These are phyloP conservation scores for Darevskia nairensis DNA, from an alignment of 2,797 vertebrate genomes.

Conservation along the genomic window DNA sequence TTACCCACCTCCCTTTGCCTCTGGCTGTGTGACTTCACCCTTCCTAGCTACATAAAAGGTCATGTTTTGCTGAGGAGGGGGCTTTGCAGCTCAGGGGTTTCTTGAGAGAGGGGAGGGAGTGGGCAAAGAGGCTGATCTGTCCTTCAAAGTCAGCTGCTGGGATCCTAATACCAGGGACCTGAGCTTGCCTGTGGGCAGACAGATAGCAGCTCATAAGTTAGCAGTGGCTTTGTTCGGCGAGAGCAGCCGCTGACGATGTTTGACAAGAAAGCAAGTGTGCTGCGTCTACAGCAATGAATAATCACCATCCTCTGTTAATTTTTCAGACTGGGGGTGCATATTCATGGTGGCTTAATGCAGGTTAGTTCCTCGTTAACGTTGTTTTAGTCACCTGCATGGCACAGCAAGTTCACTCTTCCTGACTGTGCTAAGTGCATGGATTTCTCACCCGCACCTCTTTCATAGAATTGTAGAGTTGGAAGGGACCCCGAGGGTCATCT, in stretches of 20 bases:
- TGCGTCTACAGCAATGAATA: not conserved
- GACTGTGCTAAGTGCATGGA: not conserved
- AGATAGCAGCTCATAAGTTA: not conserved
- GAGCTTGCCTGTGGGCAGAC: not conserved
- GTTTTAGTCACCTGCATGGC: not conserved
- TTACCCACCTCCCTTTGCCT: not conserved
- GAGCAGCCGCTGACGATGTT: not conserved
- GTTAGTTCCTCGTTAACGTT: not conserved
- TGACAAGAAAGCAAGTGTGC: not conserved
- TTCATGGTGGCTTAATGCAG: not conserved
- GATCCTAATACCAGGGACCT: not conserved
- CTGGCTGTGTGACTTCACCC: not conserved
- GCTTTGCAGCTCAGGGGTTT: not conserved
- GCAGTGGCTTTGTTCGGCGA: not conserved
- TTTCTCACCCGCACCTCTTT: not conserved
- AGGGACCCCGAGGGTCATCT: too few species aligned
- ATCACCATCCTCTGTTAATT: not conserved
- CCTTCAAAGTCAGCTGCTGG: not conserved
- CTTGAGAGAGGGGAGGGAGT: not conserved
- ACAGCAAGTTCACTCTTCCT: not conserved
- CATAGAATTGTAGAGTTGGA: not conserved
- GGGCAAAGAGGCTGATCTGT: not conserved
- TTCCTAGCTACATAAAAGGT: not conserved
- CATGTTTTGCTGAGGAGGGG: not conserved
- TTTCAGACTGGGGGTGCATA: not conserved